Conservation (phyloP, 2,797 vertebrate species). For the Poecilia wingei region DNA sequence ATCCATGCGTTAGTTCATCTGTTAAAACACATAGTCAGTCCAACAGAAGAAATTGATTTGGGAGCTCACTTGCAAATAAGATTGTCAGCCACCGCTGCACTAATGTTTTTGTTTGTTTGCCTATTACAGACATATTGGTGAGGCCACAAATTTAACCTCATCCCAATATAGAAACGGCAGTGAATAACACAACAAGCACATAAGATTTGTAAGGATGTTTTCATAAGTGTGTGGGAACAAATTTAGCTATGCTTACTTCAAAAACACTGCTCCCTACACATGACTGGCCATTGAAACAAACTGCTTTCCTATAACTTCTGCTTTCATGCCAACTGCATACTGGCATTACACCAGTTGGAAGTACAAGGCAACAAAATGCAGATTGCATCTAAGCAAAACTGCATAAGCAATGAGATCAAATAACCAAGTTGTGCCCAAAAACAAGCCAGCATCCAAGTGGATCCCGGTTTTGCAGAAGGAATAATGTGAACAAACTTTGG, state of each 20-base stretch:
- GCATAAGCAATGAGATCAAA: neutral
- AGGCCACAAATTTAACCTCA: neutral
- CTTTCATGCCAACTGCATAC: neutral
- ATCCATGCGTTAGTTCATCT: neutral
- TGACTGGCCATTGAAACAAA: too few species aligned
- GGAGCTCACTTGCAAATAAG: neutral
- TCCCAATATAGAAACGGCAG: neutral
- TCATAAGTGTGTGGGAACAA: neutral
- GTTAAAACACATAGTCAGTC: neutral
- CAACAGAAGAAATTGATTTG: neutral
- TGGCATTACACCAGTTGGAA: neutral
- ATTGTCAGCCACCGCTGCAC: neutral
- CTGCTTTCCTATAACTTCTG: neutral
- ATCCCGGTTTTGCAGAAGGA: neutral
- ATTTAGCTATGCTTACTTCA: neutral
- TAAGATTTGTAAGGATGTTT: neutral
- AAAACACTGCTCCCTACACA: neutral
- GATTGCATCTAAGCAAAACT: neutral
- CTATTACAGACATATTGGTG: neutral
- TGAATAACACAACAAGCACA: neutral
- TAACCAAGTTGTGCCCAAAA: neutral
- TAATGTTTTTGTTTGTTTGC: neutral
- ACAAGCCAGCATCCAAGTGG: neutral
- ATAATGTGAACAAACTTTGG: neutral
- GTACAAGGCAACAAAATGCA: neutral